phyloP scores from a whole-genome alignment of 2,797 vertebrate genomes.

The Hephaestus fuliginosus region DNA sequence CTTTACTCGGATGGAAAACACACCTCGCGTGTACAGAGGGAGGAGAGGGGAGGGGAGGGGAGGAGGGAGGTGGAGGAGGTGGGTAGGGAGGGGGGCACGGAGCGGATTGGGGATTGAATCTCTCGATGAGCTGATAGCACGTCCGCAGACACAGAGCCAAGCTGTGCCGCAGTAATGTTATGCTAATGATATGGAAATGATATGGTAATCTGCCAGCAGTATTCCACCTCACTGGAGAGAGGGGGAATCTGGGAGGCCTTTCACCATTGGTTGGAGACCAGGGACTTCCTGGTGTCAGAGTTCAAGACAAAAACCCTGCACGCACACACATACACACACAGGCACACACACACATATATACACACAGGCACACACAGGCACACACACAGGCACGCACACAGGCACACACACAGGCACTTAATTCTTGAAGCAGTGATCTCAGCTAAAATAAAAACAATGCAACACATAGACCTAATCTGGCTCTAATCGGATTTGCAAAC shows the following conservation, averaged over 20 bases:
- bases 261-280: constrained; percentile 84
- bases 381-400: constrained; percentile 11
- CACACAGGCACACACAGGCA: constrained; percentile 1
- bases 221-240: constrained; percentile 84
- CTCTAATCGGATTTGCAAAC: constrained; percentile 78
- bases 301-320: constrained; percentile 65
- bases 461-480: constrained; percentile 69
- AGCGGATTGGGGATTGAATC: constrained; percentile 80
- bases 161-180: constrained; percentile 81
- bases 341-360: neutral
- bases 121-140: constrained; percentile 84
- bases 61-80: neutral
- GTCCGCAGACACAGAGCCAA: constrained; percentile 80
- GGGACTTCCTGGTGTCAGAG: constrained; percentile 82
- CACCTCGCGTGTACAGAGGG: constrained; percentile 69
- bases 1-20: constrained; percentile 80
- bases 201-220: constrained; percentile 85
- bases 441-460: constrained; percentile 73
- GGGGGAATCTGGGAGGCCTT: constrained; percentile 81
- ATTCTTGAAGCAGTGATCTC: constrained; percentile 64
- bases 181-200: constrained; percentile 87
- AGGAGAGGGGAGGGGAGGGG: neutral
- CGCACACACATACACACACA: neutral
- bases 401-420: constrained; percentile 15
- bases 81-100: constrained; percentile 25